Evolutionary conservation across 2,888 invertebrate species (phyloP).

Genomic region (Ypsolopha scabrella): DNA sequence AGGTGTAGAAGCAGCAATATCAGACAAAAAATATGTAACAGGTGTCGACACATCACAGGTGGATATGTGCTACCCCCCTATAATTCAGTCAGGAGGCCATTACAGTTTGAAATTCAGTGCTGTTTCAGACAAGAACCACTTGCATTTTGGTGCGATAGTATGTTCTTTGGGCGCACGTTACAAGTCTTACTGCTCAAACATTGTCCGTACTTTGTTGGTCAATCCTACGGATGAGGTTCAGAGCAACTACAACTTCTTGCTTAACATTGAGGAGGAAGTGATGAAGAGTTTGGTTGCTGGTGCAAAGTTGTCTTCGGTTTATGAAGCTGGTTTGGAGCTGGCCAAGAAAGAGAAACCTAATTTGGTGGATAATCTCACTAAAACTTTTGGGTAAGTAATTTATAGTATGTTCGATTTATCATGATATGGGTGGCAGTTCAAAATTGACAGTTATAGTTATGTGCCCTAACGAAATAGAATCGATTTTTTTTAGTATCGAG

Average conservation of each 20-base stretch:
- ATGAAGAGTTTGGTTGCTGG: constrained; percentile 87
- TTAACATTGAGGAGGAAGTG: constrained; percentile 91
- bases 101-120: constrained; percentile 98
- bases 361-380: constrained; percentile 90
- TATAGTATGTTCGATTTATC: neutral
- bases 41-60: constrained; percentile 90
- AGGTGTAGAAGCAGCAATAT: constrained; percentile 92
- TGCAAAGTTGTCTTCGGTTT: constrained; percentile 86
- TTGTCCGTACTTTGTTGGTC: constrained; percentile 95
- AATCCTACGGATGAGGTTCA: constrained; percentile 87
- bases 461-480: no score
- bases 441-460: no score
- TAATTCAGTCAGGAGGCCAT: constrained; percentile 98
- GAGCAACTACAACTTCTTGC: constrained; percentile 91
- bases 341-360: constrained; percentile 90
- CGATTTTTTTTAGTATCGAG: no score
- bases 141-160: constrained; percentile 97
- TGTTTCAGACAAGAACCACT: constrained; percentile 90
- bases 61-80: constrained; percentile 98
- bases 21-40: constrained; percentile 95
- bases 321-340: constrained; percentile 82
- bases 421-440: no score
- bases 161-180: constrained; percentile 95
- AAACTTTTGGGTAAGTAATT: constrained; percentile 82
- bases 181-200: constrained; percentile 98